Percentiles rank a stretch among this genome's conserved stretches.
Evolutionary conservation across 1,140 invertebrate species (phyloP).

Genomic region (Camponotus floridanus): DNA sequence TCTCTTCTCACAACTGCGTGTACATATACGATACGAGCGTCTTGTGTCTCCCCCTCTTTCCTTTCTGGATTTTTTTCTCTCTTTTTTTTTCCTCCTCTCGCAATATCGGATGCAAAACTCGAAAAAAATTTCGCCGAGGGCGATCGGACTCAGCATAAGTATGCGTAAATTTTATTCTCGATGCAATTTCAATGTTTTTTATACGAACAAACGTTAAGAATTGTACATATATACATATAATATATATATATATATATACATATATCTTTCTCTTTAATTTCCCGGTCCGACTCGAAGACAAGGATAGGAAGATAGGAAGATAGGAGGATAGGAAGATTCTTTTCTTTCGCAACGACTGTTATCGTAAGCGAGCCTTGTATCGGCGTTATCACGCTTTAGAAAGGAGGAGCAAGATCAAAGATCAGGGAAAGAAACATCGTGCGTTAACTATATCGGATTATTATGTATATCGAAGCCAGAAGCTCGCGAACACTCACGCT

Average conservation of each 20-base stretch:
- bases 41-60: neutral
- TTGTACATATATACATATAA: constrained; percentile 61
- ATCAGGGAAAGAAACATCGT: constrained; percentile 35
- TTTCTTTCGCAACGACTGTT: constrained; percentile 22
- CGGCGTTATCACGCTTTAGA: constrained; percentile 53
- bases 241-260: constrained; percentile 18
- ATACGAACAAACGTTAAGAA: constrained; percentile 63
- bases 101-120: constrained; percentile 27
- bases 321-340: neutral
- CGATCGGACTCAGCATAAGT: neutral
- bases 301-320: neutral
- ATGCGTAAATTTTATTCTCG: constrained; percentile 44
- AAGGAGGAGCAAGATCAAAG: constrained; percentile 72
- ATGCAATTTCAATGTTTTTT: constrained; percentile 68
- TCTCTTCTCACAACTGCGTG: neutral
- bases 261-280: constrained; percentile 21
- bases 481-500: constrained; percentile 24
- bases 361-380: constrained; percentile 28
- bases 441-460: constrained; percentile 41
- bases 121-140: neutral
- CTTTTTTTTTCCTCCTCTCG: neutral
- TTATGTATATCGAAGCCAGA: constrained; percentile 52
- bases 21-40: neutral
- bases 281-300: neutral
- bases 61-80: neutral